Evolutionary conservation across 2,113 vertebrate genomes (phyloP).

Genomic region (Tetrax tetrax): DNA sequence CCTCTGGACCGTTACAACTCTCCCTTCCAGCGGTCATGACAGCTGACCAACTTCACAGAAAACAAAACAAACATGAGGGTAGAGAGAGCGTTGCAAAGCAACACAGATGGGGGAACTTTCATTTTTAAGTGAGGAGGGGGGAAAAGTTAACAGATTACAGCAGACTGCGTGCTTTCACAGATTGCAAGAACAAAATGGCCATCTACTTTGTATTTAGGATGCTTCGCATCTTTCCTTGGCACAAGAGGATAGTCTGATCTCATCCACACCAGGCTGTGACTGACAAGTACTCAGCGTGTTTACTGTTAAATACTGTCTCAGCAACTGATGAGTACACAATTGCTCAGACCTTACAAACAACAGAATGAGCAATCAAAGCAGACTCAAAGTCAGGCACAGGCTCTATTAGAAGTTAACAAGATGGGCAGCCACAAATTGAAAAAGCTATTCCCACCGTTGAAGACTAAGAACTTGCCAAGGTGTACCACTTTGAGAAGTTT

Average conservation of each 20-base stretch:
- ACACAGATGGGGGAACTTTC: conserved; percentile 29
- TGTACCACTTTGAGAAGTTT: neutral
- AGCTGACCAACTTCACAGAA: neutral
- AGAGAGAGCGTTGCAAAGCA: neutral
- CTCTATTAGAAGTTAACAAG: neutral
- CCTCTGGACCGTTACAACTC: neutral
- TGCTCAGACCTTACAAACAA: conserved; percentile 27
- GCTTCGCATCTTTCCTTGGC: conserved; percentile 51
- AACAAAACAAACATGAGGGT: neutral
- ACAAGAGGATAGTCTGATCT: conserved; percentile 51
- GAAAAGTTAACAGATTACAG: conserved; percentile 43
- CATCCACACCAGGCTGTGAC: conserved; percentile 65
- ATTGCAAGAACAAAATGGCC: conserved; percentile 62
- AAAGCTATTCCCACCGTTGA: neutral
- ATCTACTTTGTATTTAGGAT: conserved; percentile 40
- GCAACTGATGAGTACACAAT: conserved; percentile 27
- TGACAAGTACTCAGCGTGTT: conserved; percentile 52
- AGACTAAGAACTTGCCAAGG: neutral
- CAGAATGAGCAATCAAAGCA: neutral
- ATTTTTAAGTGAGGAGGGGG: neutral
- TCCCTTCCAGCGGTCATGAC: neutral
- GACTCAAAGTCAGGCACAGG: neutral
- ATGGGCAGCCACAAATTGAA: neutral
- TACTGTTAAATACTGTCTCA: conserved; percentile 50
- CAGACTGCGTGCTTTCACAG: conserved; percentile 60